Evolutionary conservation across 2,113 vertebrate genomes (phyloP), one percentile per base, ranked within the genome.

Genomic region (Rissa tridactyla): DNA sequence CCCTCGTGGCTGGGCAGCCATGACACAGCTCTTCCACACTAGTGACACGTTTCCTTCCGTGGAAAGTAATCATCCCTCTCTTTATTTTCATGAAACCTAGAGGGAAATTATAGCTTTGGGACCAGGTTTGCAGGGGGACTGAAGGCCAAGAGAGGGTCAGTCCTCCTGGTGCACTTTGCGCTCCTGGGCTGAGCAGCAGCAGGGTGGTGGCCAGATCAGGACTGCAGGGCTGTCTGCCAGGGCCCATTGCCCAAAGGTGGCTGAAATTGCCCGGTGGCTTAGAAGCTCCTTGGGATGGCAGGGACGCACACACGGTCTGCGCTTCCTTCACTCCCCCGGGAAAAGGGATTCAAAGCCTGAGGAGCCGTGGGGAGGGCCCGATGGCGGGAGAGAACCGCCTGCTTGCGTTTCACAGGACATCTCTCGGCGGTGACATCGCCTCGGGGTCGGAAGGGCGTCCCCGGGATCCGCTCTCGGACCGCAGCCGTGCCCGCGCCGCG

Each of bases 261-360:
- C 52, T 18, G 62, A 0, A 26, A 3, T 9, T 12, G 61, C n/a
- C 65, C 38, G 4, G 57, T 0, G n/a, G 32, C 58, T 18, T n/a
- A 14, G 5, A 30, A 19, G 22, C 71, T 65, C 47, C 68, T 7
- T 2, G 4, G 38, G 36, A 5, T 1, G 55, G 57, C 42, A 1
- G 46, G 23, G 44, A 4, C 15, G 27, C 12, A 17, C 44, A 4
- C 10, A 6, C 13, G 11, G 18, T 5, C 34, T 14, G 23, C 46
- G 16, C 38, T 44, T 34, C 38, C 34, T 11, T 14, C n/a, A 0
- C 6, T 54, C 38, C 58, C 77, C 86, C 1, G 38, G 61, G 46
- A 34, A 62, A 79, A 70, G 4, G 52, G 26, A 15, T 26, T 15
- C 30, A 11, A 47, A 40, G 58, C 34, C 42, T 14, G 58, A 7